Evolutionary conservation across 2,888 invertebrate genomes (phyloP), one percentile per base, ranked within the genome.

Genomic region (Lamellibrachia satsuma): DNA sequence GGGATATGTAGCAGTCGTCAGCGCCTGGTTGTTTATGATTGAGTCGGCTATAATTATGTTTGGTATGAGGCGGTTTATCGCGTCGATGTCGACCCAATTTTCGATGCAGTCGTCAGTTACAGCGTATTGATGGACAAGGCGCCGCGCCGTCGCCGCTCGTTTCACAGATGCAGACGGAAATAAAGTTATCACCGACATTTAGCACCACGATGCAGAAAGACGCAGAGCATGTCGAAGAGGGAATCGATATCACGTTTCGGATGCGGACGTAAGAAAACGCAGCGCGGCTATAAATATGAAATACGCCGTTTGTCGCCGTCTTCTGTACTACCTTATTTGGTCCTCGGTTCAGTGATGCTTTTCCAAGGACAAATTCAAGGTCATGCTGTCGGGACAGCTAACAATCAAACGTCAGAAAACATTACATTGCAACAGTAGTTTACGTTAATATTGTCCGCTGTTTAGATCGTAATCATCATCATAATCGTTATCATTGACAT

Each of bases 61-160:
- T 22, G 75, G 75, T 15, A 75, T 75, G 75, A 75, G 2, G 75
- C 75, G 75, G 15, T 75, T 39, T 75, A 75, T 75, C 75, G 75
- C 75, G 75, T 75, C 75, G n/a, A 75, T 75, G 75, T 75, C 75
- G 75, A 75, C 75, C 75, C 75, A 75, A 75, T 75, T 75, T 22
- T 4, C 75, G 75, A 39, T n/a, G 75, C 75, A 22, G 22, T 6
- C 75, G 6, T 75, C 75, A 75, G 22, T n/a, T n/a, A n/a, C 2
- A 6, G 22, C 15, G n/a, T 75, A 75, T 75, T 75, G 75, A 75
- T 22, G 75, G 75, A 2, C 75, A 22, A 22, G 75, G 75, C 75
- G 75, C 75, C 75, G 75, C 1, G 75, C 75, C 1, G 75, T 11
- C 75, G 75, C 15, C 22, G 22, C 2, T 15, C 22, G 75, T 75